A percentile compares a stretch with the other conserved stretches of the same genome.
phyloP scores from a whole-genome alignment of 2,797 vertebrate species.

The Hippocampus kuda region DNA sequence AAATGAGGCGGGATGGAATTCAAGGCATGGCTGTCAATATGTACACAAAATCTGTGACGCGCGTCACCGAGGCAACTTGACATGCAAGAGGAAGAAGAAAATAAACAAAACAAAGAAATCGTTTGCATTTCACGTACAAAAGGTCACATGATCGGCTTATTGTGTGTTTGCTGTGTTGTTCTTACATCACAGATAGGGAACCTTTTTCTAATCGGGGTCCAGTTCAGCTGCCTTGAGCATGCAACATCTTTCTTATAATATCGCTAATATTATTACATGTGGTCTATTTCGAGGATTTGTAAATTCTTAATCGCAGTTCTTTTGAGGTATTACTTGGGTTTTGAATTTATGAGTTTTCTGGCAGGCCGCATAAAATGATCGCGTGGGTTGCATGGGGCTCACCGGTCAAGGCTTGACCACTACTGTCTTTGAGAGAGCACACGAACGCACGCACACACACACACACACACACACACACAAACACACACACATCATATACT shows the following conservation, averaged over 20 bases:
- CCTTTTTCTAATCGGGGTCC: not conserved
- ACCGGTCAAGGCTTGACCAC: not conserved
- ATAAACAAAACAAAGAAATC: not conserved
- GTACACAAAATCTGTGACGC: not conserved
- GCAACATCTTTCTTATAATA: not conserved
- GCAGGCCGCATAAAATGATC: not conserved
- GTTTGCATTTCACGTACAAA: not conserved
- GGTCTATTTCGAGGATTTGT: not conserved
- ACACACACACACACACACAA: too few relatives aligned
- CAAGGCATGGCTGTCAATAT: not conserved
- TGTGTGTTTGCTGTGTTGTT: not conserved
- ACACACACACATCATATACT: too few relatives aligned
- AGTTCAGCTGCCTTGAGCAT: not conserved
- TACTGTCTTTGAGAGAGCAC: not conserved
- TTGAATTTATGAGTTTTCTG: not conserved
- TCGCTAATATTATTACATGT: not conserved
- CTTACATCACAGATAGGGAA: not conserved
- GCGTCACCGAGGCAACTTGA: too few relatives aligned
- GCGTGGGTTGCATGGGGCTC: not conserved
- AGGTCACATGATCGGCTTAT: not conserved
- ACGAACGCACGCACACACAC: too few relatives aligned
- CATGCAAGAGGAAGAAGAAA: too few relatives aligned
- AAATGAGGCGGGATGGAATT: slow-evolving; percentile 29
- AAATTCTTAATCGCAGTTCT: not conserved
- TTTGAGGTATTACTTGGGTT: not conserved